Evolutionary conservation across 2,888 invertebrate genomes (phyloP).

Genomic region (Subacronicta megacephala): DNA sequence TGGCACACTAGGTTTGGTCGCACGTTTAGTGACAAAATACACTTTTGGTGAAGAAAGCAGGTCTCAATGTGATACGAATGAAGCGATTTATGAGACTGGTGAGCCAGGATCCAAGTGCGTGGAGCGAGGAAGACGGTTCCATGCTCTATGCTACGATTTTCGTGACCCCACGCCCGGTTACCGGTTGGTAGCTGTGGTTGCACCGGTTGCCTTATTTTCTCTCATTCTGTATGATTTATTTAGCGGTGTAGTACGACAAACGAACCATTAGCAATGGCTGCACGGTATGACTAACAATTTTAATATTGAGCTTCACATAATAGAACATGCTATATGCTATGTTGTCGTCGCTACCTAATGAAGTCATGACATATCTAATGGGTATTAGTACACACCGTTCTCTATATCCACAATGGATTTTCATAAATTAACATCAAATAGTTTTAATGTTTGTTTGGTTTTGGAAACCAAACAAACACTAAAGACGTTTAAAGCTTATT

Average conservation of each 20-base stretch:
- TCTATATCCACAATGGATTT: neutral
- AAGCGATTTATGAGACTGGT: slow-evolving; percentile 73
- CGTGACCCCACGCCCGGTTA: slow-evolving; percentile 80
- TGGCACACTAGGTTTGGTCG: slow-evolving; percentile 70
- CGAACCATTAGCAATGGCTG: slow-evolving; percentile 61
- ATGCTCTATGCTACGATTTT: slow-evolving; percentile 77
- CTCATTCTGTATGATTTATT: slow-evolving; percentile 83
- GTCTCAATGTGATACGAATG: slow-evolving; percentile 72
- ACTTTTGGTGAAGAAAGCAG: slow-evolving; percentile 70
- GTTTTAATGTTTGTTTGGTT: too few species aligned
- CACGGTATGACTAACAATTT: neutral
- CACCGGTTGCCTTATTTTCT: slow-evolving; percentile 78
- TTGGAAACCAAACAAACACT: neutral
- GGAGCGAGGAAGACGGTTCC: slow-evolving; percentile 72
- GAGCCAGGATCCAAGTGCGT: slow-evolving; percentile 73
- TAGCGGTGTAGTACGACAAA: slow-evolving; percentile 81
- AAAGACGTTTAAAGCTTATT: neutral
- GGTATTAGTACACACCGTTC: neutral
- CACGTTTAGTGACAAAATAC: slow-evolving; percentile 76
- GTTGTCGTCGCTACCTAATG: too few species aligned
- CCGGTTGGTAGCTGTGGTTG: slow-evolving; percentile 78
- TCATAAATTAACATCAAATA: neutral
- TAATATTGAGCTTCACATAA: neutral
- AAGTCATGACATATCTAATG: too few species aligned
- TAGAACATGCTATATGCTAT: too few species aligned